phyloP scores from a whole-genome alignment of 2,888 invertebrate species.

The Chrysolina haemoptera region DNA sequence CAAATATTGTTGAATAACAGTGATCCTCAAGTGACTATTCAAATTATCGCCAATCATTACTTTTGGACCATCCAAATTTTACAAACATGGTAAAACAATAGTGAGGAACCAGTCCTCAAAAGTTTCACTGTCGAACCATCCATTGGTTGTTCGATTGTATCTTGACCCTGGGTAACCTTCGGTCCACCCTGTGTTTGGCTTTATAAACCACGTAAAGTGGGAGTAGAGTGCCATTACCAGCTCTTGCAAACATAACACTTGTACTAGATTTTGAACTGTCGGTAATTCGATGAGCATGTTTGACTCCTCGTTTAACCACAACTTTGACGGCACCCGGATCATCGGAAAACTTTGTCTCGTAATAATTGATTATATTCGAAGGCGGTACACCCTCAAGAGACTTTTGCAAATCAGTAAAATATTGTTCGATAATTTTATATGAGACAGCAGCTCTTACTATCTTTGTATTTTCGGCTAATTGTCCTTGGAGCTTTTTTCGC shows the following conservation, averaged over 20 bases:
- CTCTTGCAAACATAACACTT: constrained; percentile 46
- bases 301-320: constrained; percentile 56
- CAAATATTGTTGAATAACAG: constrained; percentile 49
- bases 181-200: constrained; percentile 45
- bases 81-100: constrained; percentile 38
- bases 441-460: constrained; percentile 34
- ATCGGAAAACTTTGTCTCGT: constrained; percentile 59
- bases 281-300: constrained; percentile 56
- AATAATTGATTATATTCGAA: constrained; percentile 13
- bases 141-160: constrained; percentile 41
- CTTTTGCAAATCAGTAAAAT: constrained; percentile 26
- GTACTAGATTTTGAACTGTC: constrained; percentile 47
- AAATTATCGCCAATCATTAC: constrained; percentile 61
- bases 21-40: constrained; percentile 49
- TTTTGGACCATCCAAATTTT: constrained; percentile 45
- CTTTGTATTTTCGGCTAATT: constrained; percentile 28
- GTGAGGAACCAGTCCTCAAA: constrained; percentile 54
- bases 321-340: constrained; percentile 58
- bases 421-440: constrained; percentile 34
- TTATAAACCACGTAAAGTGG: constrained; percentile 47
- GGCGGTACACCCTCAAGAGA: constrained; percentile 25
- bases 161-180: constrained; percentile 39
- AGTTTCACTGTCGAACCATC: constrained; percentile 43
- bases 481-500: constrained; percentile 30
- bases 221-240: constrained; percentile 42